These are phyloP conservation scores for Kryptopterus vitreolus DNA, from an alignment of 2,797 vertebrate species.

Conservation along the genomic window DNA sequence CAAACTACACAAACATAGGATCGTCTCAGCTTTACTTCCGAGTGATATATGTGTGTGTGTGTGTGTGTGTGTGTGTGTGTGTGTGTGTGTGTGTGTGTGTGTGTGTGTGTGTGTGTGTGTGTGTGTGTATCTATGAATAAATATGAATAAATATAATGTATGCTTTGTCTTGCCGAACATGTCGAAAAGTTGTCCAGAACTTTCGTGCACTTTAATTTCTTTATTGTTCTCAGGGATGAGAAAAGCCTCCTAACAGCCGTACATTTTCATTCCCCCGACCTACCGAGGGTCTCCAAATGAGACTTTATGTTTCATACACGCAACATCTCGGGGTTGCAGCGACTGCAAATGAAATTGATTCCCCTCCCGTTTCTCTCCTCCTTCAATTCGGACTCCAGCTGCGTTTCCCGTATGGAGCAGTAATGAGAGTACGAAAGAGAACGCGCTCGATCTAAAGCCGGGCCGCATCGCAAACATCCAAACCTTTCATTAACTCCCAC, in stretches of 20 bases:
- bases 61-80: too few relatives aligned
- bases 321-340: slow-evolving; percentile 75
- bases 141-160: too few relatives aligned
- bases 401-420: slow-evolving; percentile 80
- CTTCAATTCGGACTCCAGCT: slow-evolving; percentile 83
- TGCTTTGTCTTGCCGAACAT: neutral
- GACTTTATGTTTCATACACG: slow-evolving; percentile 82
- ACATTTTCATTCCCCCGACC: slow-evolving; percentile 69
- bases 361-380: slow-evolving; percentile 75
- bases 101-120: too few relatives aligned
- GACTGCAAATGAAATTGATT: slow-evolving; percentile 85
- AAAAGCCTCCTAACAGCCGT: slow-evolving; percentile 71
- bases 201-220: slow-evolving; percentile 55
- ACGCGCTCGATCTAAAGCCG: slow-evolving; percentile 77
- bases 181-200: slow-evolving; percentile 40
- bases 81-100: too few relatives aligned
- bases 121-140: too few relatives aligned
- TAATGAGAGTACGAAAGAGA: slow-evolving; percentile 78
- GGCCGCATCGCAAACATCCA: slow-evolving; percentile 79
- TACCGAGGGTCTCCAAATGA: slow-evolving; percentile 78
- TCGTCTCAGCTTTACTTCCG: neutral
- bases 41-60: neutral
- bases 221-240: slow-evolving; percentile 76
- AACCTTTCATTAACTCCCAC: slow-evolving; percentile 81
- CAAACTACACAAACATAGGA: neutral